Evolutionary conservation across 2,797 vertebrate genomes (phyloP), one percentile per base, ranked within the genome.

Genomic region (Pipistrellus nathusii): DNA sequence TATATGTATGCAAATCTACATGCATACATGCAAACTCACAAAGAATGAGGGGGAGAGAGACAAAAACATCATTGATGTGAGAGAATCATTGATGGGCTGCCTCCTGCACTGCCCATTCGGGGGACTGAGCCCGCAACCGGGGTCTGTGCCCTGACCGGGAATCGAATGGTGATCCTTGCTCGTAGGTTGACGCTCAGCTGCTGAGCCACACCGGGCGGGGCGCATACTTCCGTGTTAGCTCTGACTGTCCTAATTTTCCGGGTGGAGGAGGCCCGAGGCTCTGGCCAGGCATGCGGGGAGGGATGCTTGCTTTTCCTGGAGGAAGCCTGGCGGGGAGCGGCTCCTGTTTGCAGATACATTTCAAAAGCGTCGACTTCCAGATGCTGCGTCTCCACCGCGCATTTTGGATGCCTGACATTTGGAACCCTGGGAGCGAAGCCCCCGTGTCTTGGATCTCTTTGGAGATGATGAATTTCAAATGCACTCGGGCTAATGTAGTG

Each of bases 381-480:
- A 94, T 96, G 97, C 96, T 87, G 88, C 27, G 87, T 96, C 94
- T 94, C 91, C 75, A 57, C 72, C 48, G 95, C 77, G 11, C 94
- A 59, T 95, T 95, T 93, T 84, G 94, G 91, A 95, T 87, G 97
- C 71, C 95, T 97, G 97, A 96, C 97, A 97, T 97, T 97, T 97
- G 71, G 92, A 95, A 96, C 94, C 94, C 96, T 90, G 95, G 95
- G 96, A 96, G 83, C 95, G 11, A 83, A 93, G 32, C 90, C 94
- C 90, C 94, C 93, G 94, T 88, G 95, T 35, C 94, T 96, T 94
- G 90, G 92, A 86, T 96, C 95, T 97, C 95, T 95, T 93, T 59
- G 96, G 96, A 96, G 94, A 96, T 86, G 95, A 97, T 97, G 96
- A 97, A 97, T 97, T 97, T 97, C 96, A 96, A 97, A 97, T 97